A percentile compares a stretch with the other conserved stretches of the same genome.
Evolutionary conservation across 2,888 invertebrate genomes (phyloP).

Genomic region (Margaritifera margaritifera): DNA sequence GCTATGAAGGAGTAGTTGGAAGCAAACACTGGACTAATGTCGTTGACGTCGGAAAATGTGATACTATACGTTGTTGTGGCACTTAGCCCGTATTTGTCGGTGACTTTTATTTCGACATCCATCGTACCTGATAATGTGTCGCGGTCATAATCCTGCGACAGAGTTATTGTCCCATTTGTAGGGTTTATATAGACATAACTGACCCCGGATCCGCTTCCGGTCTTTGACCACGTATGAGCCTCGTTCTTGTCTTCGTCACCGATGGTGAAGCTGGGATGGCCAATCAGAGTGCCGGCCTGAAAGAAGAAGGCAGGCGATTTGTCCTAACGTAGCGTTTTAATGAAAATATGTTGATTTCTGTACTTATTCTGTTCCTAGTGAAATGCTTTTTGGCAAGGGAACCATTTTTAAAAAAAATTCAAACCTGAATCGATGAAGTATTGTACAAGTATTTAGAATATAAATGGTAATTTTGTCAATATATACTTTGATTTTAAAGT

Average conservation of each 20-base stretch:
- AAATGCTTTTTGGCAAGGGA: no score
- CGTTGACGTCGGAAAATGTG: constrained; percentile 25
- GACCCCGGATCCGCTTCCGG: constrained; percentile 17
- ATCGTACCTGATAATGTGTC: constrained; percentile 7
- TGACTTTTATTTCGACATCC: constrained; percentile 15
- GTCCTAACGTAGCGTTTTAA: not conserved
- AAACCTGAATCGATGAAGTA: no score
- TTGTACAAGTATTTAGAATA: no score
- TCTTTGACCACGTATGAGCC: constrained; percentile 19
- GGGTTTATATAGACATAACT: constrained; percentile 18
- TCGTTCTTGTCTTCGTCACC: constrained; percentile 23
- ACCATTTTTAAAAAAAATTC: no score
- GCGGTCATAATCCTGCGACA: constrained; percentile 19
- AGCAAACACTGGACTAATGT: constrained; percentile 23
- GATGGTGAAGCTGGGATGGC: constrained; percentile 25
- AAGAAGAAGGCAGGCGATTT: not conserved
- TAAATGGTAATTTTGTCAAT: no score
- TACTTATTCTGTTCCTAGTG: no score
- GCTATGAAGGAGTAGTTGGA: constrained; percentile 5
- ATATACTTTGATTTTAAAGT: no score
- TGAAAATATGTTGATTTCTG: no score
- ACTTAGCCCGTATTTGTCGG: constrained; percentile 18
- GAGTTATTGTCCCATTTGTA: constrained; percentile 17
- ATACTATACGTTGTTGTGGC: constrained; percentile 23
- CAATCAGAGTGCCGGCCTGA: constrained; percentile 25